These are phyloP conservation scores for Scolopax rusticola DNA, from an alignment of 2,797 vertebrate genomes.

Conservation along the genomic window DNA sequence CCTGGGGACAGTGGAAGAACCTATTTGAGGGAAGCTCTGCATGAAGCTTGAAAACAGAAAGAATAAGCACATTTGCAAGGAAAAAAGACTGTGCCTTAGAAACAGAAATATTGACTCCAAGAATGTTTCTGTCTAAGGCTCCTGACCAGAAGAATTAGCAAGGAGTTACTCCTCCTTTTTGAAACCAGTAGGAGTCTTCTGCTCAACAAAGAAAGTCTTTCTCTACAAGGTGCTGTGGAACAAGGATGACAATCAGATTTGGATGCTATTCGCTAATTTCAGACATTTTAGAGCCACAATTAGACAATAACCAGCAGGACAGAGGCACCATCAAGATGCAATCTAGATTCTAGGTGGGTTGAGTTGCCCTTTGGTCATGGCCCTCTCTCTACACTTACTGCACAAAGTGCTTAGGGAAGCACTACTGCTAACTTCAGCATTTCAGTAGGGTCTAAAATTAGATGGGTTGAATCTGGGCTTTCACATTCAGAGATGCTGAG, in stretches of 20 bases:
- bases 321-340: not conserved
- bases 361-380: not conserved
- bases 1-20: rapidly evolving
- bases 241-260: not conserved
- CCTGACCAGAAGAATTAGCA: not conserved
- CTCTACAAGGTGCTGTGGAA: not conserved
- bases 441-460: slow-evolving; percentile 1
- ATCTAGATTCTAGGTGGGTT: not conserved
- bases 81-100: not conserved
- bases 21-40: not conserved
- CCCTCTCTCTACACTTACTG: not conserved
- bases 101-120: not conserved
- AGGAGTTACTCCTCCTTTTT: not conserved
- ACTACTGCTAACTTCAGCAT: not conserved
- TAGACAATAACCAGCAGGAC: not conserved
- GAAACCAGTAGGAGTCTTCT: not conserved
- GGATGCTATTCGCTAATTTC: not conserved
- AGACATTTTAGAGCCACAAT: not conserved
- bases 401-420: not conserved
- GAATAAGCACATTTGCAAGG: not conserved
- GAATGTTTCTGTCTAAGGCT: not conserved
- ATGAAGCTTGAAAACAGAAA: not conserved
- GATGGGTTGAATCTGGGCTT: not conserved
- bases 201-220: not conserved
- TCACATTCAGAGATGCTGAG: not conserved